A percentile compares a stretch with the other conserved stretches of the same genome.
Evolutionary conservation across 2,113 vertebrate genomes (phyloP).

Genomic region (Ahaetulla prasina): DNA sequence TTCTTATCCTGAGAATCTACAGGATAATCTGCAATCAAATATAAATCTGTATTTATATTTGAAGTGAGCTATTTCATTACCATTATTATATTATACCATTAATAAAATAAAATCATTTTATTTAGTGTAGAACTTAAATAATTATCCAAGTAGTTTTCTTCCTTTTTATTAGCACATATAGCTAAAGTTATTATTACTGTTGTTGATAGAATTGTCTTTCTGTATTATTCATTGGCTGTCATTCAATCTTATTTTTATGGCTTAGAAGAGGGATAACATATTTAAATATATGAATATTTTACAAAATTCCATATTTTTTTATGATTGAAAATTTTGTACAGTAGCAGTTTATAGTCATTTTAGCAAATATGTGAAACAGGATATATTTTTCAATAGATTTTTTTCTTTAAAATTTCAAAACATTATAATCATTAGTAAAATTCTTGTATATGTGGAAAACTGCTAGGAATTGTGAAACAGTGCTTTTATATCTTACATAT

Average conservation of each 20-base stretch:
- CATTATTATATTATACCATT: constrained; percentile 63
- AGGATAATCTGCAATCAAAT: too few species aligned
- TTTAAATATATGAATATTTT: constrained; percentile 37
- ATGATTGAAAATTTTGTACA: not conserved
- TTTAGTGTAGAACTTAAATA: constrained; percentile 51
- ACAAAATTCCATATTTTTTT: not conserved
- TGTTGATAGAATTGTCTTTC: constrained; percentile 51
- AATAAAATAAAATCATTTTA: constrained; percentile 58
- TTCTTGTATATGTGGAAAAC: not conserved
- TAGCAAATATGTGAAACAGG: not conserved
- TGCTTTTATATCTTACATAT: not conserved
- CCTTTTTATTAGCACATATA: constrained; percentile 61
- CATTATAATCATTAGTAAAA: not conserved
- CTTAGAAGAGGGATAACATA: constrained; percentile 30
- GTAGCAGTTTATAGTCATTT: not conserved
- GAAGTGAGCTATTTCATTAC: constrained; percentile 55
- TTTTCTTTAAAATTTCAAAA: too few species aligned
- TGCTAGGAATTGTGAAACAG: not conserved
- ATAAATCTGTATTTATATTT: constrained; percentile 50
- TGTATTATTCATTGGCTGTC: constrained; percentile 19
- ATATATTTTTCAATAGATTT: not conserved
- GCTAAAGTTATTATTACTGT: constrained; percentile 52
- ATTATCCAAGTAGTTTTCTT: constrained; percentile 57
- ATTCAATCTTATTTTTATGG: constrained; percentile 34
- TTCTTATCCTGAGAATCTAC: constrained; percentile 52